Evolutionary conservation across 2,113 vertebrate species (phyloP).

Genomic region (Nothoprocta pentlandii): DNA sequence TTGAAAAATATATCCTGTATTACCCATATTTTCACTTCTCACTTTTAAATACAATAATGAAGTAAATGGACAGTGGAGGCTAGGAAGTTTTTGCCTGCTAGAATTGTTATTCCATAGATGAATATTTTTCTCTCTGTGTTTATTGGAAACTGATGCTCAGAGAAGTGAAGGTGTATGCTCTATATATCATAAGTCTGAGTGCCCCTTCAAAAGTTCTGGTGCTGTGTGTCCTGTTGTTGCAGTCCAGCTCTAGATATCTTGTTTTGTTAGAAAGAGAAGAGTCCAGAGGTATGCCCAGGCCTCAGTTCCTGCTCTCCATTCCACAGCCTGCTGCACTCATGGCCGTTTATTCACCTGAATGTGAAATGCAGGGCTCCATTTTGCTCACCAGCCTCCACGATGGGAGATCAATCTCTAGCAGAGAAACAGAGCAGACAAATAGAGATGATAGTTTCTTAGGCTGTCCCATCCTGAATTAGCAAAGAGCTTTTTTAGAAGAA

Average conservation of each 20-base stretch:
- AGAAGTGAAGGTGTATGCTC: neutral
- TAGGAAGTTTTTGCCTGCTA: neutral
- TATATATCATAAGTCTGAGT: neutral
- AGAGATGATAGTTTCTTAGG: neutral
- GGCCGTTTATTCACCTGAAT: neutral
- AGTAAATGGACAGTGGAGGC: neutral
- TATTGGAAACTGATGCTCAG: neutral
- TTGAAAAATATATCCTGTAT: neutral
- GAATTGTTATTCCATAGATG: neutral
- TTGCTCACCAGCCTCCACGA: neutral
- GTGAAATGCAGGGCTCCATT: neutral
- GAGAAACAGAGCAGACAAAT: neutral
- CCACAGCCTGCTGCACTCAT: neutral
- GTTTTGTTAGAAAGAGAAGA: neutral
- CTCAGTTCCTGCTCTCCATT: neutral
- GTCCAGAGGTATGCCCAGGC: neutral
- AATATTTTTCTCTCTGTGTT: neutral
- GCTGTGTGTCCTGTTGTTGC: neutral
- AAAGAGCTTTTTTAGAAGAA: neutral
- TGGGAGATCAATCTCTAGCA: neutral
- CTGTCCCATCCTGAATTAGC: neutral
- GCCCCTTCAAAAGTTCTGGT: neutral
- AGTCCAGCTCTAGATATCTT: neutral
- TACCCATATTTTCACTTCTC: neutral
- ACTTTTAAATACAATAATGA: neutral